Percentiles rank a stretch among this genome's conserved stretches.
Evolutionary conservation across 1,140 invertebrate genomes (phyloP).

Genomic region (Euura lappo): DNA sequence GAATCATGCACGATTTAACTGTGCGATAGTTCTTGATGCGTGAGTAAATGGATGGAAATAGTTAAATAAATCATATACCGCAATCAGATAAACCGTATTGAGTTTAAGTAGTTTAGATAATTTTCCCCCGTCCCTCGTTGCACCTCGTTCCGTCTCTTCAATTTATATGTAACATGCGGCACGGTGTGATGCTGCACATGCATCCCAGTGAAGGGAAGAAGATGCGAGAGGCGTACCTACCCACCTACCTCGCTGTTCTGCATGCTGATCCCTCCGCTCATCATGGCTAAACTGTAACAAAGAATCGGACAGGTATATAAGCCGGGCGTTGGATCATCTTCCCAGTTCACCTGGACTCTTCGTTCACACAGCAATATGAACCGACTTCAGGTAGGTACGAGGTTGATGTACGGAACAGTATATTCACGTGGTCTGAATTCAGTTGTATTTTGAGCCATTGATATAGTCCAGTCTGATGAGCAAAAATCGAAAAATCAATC

Average conservation of each 20-base stretch:
- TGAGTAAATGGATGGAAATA: no score
- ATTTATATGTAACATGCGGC: no score
- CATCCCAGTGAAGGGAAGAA: slow-evolving; percentile 32
- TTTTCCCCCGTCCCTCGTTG: no score
- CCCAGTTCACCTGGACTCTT: slow-evolving; percentile 50
- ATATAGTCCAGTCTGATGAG: slow-evolving; percentile 7
- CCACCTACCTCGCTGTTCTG: not conserved
- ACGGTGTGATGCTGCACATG: slow-evolving; percentile 6
- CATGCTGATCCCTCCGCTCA: slow-evolving; percentile 38
- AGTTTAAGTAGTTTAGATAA: no score
- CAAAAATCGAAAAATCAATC: not conserved
- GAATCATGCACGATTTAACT: no score
- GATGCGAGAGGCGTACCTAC: not conserved
- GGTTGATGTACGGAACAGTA: no score
- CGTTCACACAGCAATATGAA: slow-evolving; percentile 50
- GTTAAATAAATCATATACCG: no score
- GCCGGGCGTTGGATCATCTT: slow-evolving; percentile 43
- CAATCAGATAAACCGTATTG: no score
- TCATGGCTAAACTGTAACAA: slow-evolving; percentile 52
- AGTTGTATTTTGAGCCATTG: not conserved
- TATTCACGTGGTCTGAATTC: no score
- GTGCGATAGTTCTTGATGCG: no score
- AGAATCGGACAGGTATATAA: slow-evolving; percentile 53
- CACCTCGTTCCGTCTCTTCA: no score
- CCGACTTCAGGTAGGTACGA: slow-evolving; percentile 45